A percentile compares a stretch with the other conserved stretches of the same genome.
phyloP scores from a whole-genome alignment of 2,113 vertebrate genomes.

The Marcusenius ussheri region DNA sequence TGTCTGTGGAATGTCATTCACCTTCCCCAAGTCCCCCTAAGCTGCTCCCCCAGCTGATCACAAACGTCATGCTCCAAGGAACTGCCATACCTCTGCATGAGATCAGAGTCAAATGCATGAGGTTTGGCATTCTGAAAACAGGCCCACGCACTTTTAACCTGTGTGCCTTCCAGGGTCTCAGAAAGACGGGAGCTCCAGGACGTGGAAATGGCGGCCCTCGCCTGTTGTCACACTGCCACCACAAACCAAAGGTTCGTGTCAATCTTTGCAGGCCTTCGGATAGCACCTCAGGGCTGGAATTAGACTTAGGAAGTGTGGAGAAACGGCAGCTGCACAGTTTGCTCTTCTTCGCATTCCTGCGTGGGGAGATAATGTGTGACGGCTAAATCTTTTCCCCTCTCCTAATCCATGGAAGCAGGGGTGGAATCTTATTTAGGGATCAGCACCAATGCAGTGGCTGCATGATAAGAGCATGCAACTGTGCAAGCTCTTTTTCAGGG shows the following conservation, averaged over 20 bases:
- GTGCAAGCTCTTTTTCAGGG: conserved; percentile 53
- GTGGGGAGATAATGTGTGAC: conserved; percentile 50
- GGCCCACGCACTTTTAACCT: conserved; percentile 24
- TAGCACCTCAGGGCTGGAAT: neutral
- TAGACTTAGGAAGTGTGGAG: conserved; percentile 24
- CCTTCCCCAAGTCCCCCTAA: neutral
- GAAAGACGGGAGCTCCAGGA: conserved; percentile 29
- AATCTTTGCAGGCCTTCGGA: neutral
- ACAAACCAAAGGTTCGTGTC: neutral
- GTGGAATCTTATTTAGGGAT: conserved; percentile 63
- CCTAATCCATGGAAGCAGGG: conserved; percentile 54
- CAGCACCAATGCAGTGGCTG: conserved; percentile 50
- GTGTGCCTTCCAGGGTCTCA: conserved; percentile 25
- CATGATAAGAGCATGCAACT: conserved; percentile 55
- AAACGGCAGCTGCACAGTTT: conserved; percentile 27
- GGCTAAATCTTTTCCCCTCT: conserved; percentile 52
- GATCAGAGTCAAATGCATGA: neutral
- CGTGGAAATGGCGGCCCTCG: neutral
- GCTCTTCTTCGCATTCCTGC: conserved; percentile 35
- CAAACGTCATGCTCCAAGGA: conserved; percentile 19
- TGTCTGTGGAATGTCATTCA: conserved; percentile 21
- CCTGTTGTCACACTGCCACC: neutral
- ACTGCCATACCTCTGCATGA: neutral
- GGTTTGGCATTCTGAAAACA: neutral
- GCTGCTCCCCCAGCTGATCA: conserved; percentile 29